phyloP scores from a whole-genome alignment of 2,888 invertebrate species.

The Dasypogon diadema region DNA sequence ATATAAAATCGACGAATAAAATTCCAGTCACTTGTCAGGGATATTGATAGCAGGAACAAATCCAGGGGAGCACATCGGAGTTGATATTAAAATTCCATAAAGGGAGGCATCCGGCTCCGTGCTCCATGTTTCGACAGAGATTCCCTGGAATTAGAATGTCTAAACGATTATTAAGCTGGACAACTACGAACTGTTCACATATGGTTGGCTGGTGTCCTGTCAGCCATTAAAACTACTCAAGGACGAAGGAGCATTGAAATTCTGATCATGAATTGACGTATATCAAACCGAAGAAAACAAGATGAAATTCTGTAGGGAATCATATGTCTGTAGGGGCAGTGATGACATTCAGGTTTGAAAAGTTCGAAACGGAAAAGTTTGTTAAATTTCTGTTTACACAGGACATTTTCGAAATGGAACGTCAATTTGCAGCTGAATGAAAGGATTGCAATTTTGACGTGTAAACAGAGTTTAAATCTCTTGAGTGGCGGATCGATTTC shows the following conservation, averaged over 20 bases:
- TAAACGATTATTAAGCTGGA: neutral
- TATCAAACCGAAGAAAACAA: neutral
- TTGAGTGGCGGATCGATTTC: too few species aligned
- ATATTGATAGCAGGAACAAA: neutral
- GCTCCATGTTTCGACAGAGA: neutral
- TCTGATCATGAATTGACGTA: neutral
- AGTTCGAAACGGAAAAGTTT: too few species aligned
- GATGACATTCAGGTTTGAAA: too few species aligned
- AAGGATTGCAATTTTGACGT: too few species aligned
- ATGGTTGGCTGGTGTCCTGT: neutral
- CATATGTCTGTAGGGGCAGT: too few species aligned
- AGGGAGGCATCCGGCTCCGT: neutral
- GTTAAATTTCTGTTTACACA: too few species aligned
- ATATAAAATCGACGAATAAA: neutral
- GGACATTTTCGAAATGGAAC: too few species aligned
- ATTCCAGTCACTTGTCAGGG: neutral
- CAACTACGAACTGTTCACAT: neutral
- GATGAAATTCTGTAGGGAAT: too few species aligned
- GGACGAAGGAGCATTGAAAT: neutral
- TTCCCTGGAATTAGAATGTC: neutral
- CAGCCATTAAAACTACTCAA: neutral
- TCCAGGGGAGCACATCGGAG: neutral
- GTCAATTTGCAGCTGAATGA: too few species aligned
- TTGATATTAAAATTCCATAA: slow-evolving; percentile 9
- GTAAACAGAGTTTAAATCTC: too few species aligned